These are phyloP conservation scores for Zaprionus tsacasi DNA, from an alignment of 1,140 invertebrate genomes.

Conservation along the genomic window DNA sequence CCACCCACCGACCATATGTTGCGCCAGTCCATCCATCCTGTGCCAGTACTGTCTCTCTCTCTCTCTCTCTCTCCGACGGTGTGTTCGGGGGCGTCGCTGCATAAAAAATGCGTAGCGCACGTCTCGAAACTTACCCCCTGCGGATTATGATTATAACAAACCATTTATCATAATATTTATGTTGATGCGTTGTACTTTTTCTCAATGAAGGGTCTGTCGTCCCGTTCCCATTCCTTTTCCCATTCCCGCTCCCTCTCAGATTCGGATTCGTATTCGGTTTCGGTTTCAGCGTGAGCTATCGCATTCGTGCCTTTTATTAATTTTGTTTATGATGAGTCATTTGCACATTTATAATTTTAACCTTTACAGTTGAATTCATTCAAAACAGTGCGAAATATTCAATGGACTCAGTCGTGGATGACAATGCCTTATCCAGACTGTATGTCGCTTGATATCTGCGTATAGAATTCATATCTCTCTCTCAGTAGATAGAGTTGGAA, in stretches of 20 bases:
- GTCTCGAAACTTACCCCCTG: constrained; percentile 83
- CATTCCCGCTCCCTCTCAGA: neutral
- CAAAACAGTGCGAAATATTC: constrained; percentile 58
- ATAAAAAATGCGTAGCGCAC: constrained; percentile 81
- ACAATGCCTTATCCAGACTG: constrained; percentile 31
- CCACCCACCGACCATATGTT: constrained; percentile 83
- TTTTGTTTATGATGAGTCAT: constrained; percentile 84
- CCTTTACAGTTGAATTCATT: constrained; percentile 84
- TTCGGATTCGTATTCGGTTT: constrained; percentile 11
- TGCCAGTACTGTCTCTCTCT: neutral
- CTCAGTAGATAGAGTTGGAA: constrained; percentile 12
- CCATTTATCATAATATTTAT: constrained; percentile 84
- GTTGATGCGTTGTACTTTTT: constrained; percentile 83
- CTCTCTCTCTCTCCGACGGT: neutral
- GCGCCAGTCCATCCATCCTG: constrained; percentile 39
- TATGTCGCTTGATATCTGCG: neutral
- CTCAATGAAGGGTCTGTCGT: constrained; percentile 76
- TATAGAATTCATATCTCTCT: neutral
- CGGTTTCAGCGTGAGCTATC: constrained; percentile 22
- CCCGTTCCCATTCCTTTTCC: constrained; percentile 7
- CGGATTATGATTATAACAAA: constrained; percentile 84
- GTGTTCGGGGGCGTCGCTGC: constrained; percentile 39
- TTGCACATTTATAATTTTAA: constrained; percentile 84
- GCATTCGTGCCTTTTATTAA: constrained; percentile 75
- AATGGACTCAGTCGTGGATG: constrained; percentile 29